These are phyloP conservation scores for Scolanthus callimorphus DNA, from an alignment of 92 coral and sea anemone genomes.

Conservation along the genomic window DNA sequence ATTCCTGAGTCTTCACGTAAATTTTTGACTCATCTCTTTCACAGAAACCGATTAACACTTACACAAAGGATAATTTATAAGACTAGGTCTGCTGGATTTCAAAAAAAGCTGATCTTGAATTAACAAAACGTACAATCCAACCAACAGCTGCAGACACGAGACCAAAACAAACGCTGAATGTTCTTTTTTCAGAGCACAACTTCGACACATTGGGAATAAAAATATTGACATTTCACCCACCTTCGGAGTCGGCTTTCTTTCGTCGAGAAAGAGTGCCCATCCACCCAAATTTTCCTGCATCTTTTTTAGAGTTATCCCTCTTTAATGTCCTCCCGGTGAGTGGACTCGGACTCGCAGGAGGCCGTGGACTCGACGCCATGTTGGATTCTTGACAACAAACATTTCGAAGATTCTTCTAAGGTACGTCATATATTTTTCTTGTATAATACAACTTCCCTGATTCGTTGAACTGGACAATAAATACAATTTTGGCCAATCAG, in stretches of 20 bases:
- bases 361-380: conserved; percentile 68
- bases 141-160: too few relatives aligned
- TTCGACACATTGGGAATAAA: too few relatives aligned
- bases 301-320: conserved; percentile 78
- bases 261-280: conserved; percentile 95
- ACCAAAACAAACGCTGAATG: too few relatives aligned
- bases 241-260: conserved; percentile 57
- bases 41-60: too few relatives aligned
- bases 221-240: too few relatives aligned
- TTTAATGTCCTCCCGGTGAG: conserved; percentile 75
- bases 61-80: too few relatives aligned
- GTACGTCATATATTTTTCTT: neutral
- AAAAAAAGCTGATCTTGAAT: too few relatives aligned
- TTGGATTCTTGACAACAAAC: neutral
- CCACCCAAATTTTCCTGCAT: conserved; percentile 85
- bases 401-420: neutral
- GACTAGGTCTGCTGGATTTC: too few relatives aligned
- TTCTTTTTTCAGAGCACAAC: too few relatives aligned
- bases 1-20: too few relatives aligned
- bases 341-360: conserved; percentile 43
- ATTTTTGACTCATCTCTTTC: too few relatives aligned
- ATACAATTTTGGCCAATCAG: conserved; percentile 6
- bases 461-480: neutral
- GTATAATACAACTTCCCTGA: neutral
- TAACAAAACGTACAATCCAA: too few relatives aligned